These are phyloP conservation scores for Drosophila tristis DNA, from an alignment of 1,140 invertebrate species.

Conservation along the genomic window DNA sequence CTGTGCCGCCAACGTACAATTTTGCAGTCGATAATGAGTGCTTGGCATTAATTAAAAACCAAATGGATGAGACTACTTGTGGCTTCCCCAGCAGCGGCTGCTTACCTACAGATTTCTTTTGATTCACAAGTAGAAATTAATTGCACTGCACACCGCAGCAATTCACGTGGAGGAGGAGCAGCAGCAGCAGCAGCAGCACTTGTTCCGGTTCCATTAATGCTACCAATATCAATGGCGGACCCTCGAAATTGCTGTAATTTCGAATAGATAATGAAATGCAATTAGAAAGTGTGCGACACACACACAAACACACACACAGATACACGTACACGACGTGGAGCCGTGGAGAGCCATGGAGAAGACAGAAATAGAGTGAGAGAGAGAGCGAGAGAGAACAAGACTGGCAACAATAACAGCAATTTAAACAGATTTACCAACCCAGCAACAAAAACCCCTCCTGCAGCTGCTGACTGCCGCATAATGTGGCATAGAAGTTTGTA, in stretches of 20 bases:
- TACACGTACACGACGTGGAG: no score
- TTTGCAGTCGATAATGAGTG: constrained; percentile 39
- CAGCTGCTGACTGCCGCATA: constrained; percentile 44
- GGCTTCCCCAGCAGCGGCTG: constrained; percentile 17
- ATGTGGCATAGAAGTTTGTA: constrained; percentile 65
- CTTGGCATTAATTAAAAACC: constrained; percentile 53
- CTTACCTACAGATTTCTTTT: constrained; percentile 28
- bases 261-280: constrained; percentile 76
- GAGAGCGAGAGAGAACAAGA: no score
- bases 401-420: constrained; percentile 68
- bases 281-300: constrained; percentile 56
- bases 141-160: constrained; percentile 49
- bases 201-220: constrained; percentile 46
- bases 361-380: no score
- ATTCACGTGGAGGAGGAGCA: constrained; percentile 32
- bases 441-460: background rate
- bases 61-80: constrained; percentile 24
- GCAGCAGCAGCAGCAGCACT: constrained; percentile 27
- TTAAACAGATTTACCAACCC: constrained; percentile 52
- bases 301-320: constrained; percentile 10
- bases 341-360: background rate
- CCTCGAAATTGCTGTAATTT: constrained; percentile 63
- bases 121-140: constrained; percentile 54
- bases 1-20: constrained; percentile 15
- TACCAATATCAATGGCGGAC: constrained; percentile 23